Evolutionary conservation across 2,113 vertebrate species (phyloP).

Genomic region (Stigmatopora argus): DNA sequence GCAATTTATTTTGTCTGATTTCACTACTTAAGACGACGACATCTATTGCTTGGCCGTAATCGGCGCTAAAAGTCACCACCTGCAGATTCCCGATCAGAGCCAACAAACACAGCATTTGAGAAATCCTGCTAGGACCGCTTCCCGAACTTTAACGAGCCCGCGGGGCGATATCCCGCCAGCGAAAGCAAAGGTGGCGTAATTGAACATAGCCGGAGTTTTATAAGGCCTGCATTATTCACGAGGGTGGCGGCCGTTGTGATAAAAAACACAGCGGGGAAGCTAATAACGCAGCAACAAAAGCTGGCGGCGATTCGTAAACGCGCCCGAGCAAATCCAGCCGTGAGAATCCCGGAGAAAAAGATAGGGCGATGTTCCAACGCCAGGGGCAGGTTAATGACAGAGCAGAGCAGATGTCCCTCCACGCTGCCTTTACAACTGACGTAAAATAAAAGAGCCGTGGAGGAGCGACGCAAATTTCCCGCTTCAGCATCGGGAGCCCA

Average conservation of each 20-base stretch:
- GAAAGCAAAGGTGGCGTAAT: conserved; percentile 43
- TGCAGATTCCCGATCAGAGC: neutral
- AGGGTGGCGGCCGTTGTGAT: conserved; percentile 22
- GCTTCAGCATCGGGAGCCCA: conserved; percentile 39
- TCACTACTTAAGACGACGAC: conserved; percentile 21
- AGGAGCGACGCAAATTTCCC: conserved; percentile 19
- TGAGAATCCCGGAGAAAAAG: conserved; percentile 1
- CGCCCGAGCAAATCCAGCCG: neutral
- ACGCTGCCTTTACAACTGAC: conserved; percentile 13
- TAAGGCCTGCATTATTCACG: conserved; percentile 57
- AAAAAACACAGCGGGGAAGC: conserved; percentile 15
- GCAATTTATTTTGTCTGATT: conserved; percentile 14
- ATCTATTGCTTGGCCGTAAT: conserved; percentile 23
- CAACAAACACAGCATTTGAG: neutral
- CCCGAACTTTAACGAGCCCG: neutral
- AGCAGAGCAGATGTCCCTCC: neutral
- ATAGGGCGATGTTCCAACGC: neutral
- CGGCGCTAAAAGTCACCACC: conserved; percentile 27
- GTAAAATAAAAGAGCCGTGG: conserved; percentile 34
- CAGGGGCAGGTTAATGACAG: conserved; percentile 7
- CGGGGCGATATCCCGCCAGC: neutral
- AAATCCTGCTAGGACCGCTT: neutral
- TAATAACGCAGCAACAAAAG: conserved; percentile 10
- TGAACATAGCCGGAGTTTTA: conserved; percentile 56
- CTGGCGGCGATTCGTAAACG: neutral